A percentile compares a stretch with the other conserved stretches of the same genome.
Evolutionary conservation across 64 coral and sea anemone genomes (phyloP).

Genomic region (Montipora foliosa): DNA sequence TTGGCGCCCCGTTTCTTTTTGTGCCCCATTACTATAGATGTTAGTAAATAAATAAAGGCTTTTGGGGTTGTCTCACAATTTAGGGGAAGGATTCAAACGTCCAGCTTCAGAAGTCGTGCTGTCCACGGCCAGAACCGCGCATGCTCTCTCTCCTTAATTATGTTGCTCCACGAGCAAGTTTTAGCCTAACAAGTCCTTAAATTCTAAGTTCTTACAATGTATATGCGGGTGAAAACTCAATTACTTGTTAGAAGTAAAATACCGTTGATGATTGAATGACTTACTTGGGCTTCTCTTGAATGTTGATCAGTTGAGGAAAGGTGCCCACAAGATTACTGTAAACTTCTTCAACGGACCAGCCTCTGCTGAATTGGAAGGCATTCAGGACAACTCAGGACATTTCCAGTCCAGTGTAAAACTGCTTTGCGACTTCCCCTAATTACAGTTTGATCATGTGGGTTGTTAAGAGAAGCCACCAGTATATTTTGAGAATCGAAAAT

Average conservation of each 20-base stretch:
- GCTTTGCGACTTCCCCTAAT: conserved; percentile 3
- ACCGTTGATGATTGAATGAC: neutral
- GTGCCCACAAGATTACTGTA: neutral
- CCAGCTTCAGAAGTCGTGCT: no score
- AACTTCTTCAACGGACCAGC: neutral
- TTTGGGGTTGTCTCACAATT: neutral
- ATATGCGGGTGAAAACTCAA: neutral
- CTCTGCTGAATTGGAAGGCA: neutral
- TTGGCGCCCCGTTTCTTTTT: no score
- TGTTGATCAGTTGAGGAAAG: conserved; percentile 1
- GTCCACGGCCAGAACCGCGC: no score
- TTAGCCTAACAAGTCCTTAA: no score
- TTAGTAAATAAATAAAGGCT: no score
- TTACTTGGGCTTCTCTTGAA: conserved; percentile 1
- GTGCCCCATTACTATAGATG: no score
- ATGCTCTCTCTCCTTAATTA: no score
- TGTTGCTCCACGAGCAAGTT: no score
- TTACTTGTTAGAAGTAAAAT: conserved; percentile 2
- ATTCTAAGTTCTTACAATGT: no score
- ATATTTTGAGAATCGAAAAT: neutral
- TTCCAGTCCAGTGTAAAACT: neutral
- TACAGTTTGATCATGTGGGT: neutral
- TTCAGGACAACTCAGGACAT: conserved; percentile 7
- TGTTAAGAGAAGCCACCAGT: neutral
- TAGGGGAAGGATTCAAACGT: neutral